phyloP scores from a whole-genome alignment of 2,888 invertebrate species.

The Conistra vaccinii region DNA sequence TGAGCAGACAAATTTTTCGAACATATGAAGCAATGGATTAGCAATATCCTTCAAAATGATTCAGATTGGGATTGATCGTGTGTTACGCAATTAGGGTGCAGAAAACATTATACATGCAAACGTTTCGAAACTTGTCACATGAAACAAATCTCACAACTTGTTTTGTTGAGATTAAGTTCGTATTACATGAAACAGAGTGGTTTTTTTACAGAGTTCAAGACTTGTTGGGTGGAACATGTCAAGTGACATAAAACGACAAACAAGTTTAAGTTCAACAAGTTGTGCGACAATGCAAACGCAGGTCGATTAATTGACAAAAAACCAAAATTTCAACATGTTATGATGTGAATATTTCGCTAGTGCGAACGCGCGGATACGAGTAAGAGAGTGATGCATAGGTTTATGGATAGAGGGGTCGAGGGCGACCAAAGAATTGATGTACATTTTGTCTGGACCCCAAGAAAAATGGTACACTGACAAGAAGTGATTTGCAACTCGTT shows the following conservation, averaged over 20 bases:
- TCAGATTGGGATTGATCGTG: no score
- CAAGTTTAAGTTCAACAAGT: neutral
- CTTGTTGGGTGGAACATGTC: neutral
- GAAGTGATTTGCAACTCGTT: slow-evolving; percentile 16
- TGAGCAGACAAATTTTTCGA: no score
- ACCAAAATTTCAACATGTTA: neutral
- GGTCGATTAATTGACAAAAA: neutral
- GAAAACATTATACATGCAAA: neutral
- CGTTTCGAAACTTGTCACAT: neutral
- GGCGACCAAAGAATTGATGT: slow-evolving; percentile 5
- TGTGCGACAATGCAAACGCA: neutral
- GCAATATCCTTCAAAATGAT: no score
- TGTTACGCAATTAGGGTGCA: no score
- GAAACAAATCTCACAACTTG: neutral
- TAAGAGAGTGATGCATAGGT: neutral
- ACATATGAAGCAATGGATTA: no score
- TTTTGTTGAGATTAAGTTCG: neutral
- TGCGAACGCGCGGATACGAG: neutral
- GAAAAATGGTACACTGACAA: neutral
- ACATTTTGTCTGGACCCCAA: neutral
- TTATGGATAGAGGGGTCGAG: slow-evolving; percentile 7
- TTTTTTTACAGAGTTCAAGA: neutral
- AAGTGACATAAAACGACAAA: no score
- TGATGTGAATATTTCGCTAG: neutral
- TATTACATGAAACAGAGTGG: neutral